Percentiles rank a stretch among this genome's conserved stretches.
These are phyloP conservation scores for Helarctos malayanus DNA, from an alignment of 2,797 vertebrate species.

Conservation along the genomic window DNA sequence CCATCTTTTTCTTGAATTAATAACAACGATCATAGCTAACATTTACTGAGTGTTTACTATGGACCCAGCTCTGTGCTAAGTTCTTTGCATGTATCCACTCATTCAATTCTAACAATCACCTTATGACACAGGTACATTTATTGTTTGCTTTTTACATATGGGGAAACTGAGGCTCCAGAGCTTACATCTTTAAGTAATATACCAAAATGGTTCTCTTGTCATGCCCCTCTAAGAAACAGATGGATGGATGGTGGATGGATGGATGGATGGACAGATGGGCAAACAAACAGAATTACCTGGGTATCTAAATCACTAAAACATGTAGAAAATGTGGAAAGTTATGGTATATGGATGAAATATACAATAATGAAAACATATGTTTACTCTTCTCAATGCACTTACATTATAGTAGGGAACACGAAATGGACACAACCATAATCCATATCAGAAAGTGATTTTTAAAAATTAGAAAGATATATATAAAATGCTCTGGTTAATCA, in stretches of 20 bases:
- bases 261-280: background rate
- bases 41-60: background rate
- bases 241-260: background rate
- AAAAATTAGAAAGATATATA: background rate
- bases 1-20: background rate
- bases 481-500: background rate
- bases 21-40: background rate
- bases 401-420: background rate
- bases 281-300: background rate
- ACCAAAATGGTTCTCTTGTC: background rate
- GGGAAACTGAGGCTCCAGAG: background rate
- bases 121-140: background rate
- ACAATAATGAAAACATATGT: background rate
- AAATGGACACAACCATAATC: background rate
- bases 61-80: background rate
- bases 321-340: background rate
- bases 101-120: background rate
- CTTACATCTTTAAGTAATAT: background rate
- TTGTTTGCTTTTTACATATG: background rate
- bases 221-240: background rate
- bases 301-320: background rate
- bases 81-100: background rate
- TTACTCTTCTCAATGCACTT: background rate
- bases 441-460: background rate
- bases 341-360: background rate